phyloP scores from a whole-genome alignment of 2,113 vertebrate species.

The Trogon melanurus region DNA sequence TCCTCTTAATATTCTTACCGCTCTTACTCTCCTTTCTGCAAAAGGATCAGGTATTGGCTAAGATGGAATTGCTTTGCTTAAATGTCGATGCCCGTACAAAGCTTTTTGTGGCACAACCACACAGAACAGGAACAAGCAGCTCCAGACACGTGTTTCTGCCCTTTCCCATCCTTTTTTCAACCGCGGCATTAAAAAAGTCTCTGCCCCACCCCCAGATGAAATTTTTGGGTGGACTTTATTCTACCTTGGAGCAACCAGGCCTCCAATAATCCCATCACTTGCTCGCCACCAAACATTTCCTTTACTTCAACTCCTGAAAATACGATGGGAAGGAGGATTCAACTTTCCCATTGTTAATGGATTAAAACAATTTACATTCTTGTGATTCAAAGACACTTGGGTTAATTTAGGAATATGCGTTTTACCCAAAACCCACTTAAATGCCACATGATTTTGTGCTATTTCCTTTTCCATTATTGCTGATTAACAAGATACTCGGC shows the following conservation, averaged over 20 bases:
- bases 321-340: not conserved
- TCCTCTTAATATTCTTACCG: not conserved
- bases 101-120: not conserved
- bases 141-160: fast-evolving
- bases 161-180: not conserved
- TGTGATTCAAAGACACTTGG: not conserved
- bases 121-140: not conserved
- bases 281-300: not conserved
- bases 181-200: not conserved
- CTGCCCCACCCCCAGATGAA: not conserved
- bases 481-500: slow-evolving; percentile 39
- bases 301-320: not conserved
- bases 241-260: not conserved
- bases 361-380: not conserved
- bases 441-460: slow-evolving; percentile 1
- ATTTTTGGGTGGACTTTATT: not conserved
- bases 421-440: slow-evolving; percentile 30
- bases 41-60: not conserved
- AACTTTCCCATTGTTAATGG: not conserved
- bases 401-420: slow-evolving; percentile 47
- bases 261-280: not conserved
- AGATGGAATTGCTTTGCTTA: not conserved
- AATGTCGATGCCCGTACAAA: not conserved
- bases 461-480: slow-evolving; percentile 48
- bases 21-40: not conserved